Evolutionary conservation across 2,888 invertebrate species (phyloP).

Genomic region (Agonum fuliginosum): DNA sequence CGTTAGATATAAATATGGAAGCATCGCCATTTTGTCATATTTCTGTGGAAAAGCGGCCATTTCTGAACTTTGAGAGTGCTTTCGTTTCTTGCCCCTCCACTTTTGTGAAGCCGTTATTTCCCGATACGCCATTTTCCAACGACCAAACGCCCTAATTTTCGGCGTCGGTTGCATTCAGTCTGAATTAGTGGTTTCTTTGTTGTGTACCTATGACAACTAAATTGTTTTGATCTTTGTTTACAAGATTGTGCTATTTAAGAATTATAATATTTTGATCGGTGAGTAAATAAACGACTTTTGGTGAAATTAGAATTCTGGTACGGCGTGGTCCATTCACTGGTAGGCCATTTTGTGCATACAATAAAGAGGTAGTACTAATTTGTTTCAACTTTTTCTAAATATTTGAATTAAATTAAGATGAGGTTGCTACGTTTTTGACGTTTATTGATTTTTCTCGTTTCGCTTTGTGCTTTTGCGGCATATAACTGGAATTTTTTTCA

Average conservation of each 20-base stretch:
- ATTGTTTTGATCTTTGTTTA: conserved; percentile 39
- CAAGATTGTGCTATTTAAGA: conserved; percentile 23
- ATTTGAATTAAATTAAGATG: background rate
- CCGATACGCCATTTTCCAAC: conserved; percentile 60
- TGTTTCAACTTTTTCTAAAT: background rate
- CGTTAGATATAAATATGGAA: conserved; percentile 23
- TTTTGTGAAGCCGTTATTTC: conserved; percentile 56
- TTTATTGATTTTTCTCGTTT: background rate
- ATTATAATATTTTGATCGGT: conserved; percentile 19
- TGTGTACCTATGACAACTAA: conserved; percentile 32
- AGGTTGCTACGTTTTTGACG: background rate
- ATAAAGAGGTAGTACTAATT: conserved; percentile 2
- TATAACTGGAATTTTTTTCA: background rate
- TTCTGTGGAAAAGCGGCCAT: conserved; percentile 73
- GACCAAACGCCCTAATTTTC: conserved; percentile 43
- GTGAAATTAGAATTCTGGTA: background rate
- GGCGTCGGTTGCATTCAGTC: background rate
- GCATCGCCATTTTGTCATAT: conserved; percentile 70
- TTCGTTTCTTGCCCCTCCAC: conserved; percentile 63
- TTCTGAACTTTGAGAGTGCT: conserved; percentile 66
- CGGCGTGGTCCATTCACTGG: conserved; percentile 5
- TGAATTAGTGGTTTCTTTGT: conserved; percentile 11
- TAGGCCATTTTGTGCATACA: conserved; percentile 19
- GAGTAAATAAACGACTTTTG: background rate
- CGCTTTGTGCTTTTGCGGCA: background rate